Evolutionary conservation across 2,888 invertebrate genomes (phyloP), one percentile per base, ranked within the genome.

Genomic region (Drosophila ezoana): DNA sequence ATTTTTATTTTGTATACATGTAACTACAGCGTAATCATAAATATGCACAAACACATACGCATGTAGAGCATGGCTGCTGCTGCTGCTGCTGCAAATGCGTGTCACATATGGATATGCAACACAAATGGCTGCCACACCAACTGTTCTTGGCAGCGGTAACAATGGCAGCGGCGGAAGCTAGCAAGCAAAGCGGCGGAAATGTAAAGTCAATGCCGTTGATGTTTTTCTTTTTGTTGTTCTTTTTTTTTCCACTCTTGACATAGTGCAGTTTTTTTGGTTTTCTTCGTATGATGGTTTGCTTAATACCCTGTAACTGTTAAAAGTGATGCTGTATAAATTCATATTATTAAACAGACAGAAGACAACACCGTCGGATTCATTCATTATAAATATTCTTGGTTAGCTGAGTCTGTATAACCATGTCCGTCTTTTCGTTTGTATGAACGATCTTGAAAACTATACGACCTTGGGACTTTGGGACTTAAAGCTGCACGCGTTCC

Each of bases 131-230:
- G 72, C 65, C 70, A 47, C 61, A 51, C 57, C 61, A 57, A 76
- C 53, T 71, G 56, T 48, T 66, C 59, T 53, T 74, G 68, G 33
- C 65, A 60, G 52, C 60, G 60, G 60, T 33, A 69, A 69, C 64
- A 57, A 74, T 75, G 51, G 41, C 53, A 70, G 61, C 71, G 43
- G 41, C 87, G 79, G 84, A 87, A 87, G 79, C 66, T 61, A 64
- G 61, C 67, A 72, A 76, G 87, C 79, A 87, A 87, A 83, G 89
- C 72, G 72, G 71, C 87, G 89, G 87, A 85, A 81, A 85, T 79
- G 87, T 83, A 76, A 88, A 83, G 89, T 88, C 89, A 88, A 85
- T 86, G 84, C 79, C 67, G 69, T 75, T 74, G 67, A 40, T 62
- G 47, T 49, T 41, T 41, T 43, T 59, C 3, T 20, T 61, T 18